Evolutionary conservation across 2,113 vertebrate species (phyloP).

Genomic region (Empidonax traillii): DNA sequence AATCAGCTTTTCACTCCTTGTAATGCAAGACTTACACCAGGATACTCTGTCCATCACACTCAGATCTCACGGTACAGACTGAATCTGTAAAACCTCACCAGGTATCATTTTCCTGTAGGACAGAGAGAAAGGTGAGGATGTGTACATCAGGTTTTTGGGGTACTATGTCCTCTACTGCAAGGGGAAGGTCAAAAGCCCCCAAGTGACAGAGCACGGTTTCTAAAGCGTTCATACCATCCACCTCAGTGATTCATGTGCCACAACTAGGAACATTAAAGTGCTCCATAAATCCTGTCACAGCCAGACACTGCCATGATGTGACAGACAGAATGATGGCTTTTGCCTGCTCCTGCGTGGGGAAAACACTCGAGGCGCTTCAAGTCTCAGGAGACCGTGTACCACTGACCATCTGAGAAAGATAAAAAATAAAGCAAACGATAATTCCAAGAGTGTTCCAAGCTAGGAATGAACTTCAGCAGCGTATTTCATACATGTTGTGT

Average conservation of each 20-base stretch:
- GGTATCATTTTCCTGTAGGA: not conserved
- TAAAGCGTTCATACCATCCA: not conserved
- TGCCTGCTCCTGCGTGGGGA: not conserved
- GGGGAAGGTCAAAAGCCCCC: not conserved
- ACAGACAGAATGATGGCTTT: not conserved
- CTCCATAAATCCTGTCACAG: not conserved
- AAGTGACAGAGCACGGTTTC: not conserved
- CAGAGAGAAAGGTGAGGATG: not conserved
- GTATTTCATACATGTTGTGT: rapidly evolving
- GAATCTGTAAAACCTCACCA: not conserved
- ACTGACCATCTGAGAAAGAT: not conserved
- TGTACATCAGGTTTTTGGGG: not conserved
- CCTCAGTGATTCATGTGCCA: not conserved
- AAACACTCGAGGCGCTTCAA: not conserved
- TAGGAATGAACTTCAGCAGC: not conserved
- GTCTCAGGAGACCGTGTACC: not conserved
- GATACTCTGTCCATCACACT: not conserved
- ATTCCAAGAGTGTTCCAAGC: not conserved
- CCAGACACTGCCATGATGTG: not conserved
- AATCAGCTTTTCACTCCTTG: not conserved
- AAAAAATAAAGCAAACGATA: not conserved
- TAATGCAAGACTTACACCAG: not conserved
- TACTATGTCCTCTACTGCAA: not conserved
- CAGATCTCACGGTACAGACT: not conserved
- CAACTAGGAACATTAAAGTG: not conserved